phyloP scores from a whole-genome alignment of 2,797 vertebrate genomes.

The Telmatherina bonti region DNA sequence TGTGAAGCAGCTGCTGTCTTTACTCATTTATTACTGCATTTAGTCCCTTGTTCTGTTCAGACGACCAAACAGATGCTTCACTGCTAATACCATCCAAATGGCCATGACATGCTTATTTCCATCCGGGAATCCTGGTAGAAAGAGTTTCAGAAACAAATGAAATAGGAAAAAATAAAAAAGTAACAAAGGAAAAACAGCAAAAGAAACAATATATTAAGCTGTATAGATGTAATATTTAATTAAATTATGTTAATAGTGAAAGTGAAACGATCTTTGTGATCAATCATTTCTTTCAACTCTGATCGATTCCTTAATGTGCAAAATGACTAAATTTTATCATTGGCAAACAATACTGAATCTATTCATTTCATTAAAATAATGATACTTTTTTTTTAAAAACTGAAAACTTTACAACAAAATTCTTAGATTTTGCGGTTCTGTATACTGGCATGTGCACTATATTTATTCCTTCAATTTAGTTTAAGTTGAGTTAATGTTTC shows the following conservation, averaged over 20 bases:
- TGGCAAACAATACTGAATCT: background rate
- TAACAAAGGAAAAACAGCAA: background rate
- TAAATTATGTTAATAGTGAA: background rate
- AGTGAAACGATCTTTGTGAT: background rate
- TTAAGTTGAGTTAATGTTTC: background rate
- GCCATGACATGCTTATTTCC: background rate
- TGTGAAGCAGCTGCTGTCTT: too few species aligned
- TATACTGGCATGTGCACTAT: too few species aligned
- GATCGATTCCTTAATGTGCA: background rate
- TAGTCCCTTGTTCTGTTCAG: too few species aligned
- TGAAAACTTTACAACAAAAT: too few species aligned
- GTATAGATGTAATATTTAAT: background rate
- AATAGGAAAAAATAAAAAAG: background rate
- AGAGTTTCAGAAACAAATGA: background rate
- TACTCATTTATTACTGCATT: too few species aligned
- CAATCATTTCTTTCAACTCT: background rate
- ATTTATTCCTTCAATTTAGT: too few species aligned
- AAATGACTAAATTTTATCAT: background rate
- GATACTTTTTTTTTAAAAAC: too few species aligned
- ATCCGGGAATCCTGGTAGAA: background rate
- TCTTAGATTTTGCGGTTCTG: too few species aligned
- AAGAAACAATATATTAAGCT: too few species aligned
- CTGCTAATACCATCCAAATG: too few species aligned
- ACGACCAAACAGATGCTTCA: too few species aligned
- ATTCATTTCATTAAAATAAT: too few species aligned